Evolutionary conservation across 92 coral and sea anemone species (phyloP).

Genomic region (Siderastrea radians): DNA sequence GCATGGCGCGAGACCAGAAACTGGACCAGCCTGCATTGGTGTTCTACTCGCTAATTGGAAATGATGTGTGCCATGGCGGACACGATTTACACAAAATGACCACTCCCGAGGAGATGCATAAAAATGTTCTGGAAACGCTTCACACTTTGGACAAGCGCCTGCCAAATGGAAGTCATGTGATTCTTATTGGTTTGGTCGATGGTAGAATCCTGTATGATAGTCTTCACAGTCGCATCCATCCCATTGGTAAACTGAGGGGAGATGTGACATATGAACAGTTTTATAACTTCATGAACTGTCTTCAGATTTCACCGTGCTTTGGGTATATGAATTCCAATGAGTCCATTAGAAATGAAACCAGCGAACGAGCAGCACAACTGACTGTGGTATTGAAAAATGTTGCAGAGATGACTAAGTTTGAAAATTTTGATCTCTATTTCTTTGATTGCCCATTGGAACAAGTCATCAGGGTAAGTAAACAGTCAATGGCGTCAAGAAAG

Average conservation of each 20-base stretch:
- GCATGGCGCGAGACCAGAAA: conserved; percentile 81
- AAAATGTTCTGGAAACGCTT: conserved; percentile 83
- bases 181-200: conserved; percentile 86
- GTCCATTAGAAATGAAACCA: conserved; percentile 84
- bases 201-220: conserved; percentile 87
- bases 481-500: background rate
- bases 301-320: conserved; percentile 93
- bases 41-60: conserved; percentile 89
- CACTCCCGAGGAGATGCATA: conserved; percentile 90
- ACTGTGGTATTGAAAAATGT: conserved; percentile 82
- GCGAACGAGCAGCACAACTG: conserved; percentile 80
- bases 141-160: conserved; percentile 74
- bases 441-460: conserved; percentile 74
- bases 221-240: conserved; percentile 93
- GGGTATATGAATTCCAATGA: conserved; percentile 94
- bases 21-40: conserved; percentile 94
- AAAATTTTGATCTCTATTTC: conserved; percentile 86
- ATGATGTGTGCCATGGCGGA: conserved; percentile 90
- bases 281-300: conserved; percentile 95
- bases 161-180: conserved; percentile 91
- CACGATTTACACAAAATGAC: conserved; percentile 80
- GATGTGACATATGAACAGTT: conserved; percentile 91
- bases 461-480: conserved; percentile 72
- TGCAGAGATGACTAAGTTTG: conserved; percentile 68
- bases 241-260: conserved; percentile 87